Evolutionary conservation across 1,140 invertebrate genomes (phyloP).

Genomic region (Bombus breviceps): DNA sequence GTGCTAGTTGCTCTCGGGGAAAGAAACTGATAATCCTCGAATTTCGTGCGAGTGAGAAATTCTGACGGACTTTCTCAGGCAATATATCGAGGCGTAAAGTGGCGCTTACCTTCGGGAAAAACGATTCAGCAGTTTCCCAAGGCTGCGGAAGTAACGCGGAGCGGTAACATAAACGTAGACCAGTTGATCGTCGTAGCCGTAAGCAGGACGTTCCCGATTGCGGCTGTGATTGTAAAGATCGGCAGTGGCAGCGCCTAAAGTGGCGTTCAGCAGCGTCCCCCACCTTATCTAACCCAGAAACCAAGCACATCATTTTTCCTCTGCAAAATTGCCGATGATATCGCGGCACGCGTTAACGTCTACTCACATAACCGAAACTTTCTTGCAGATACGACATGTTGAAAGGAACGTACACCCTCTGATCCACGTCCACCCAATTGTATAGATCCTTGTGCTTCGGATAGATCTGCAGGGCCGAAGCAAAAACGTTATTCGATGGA

Average conservation of each 20-base stretch:
- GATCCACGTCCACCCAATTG: conserved; percentile 77
- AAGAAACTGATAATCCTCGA: not conserved
- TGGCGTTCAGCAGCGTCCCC: conserved; percentile 75
- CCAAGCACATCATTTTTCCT: conserved; percentile 55
- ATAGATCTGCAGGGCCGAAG: conserved; percentile 70
- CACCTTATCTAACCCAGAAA: conserved; percentile 77
- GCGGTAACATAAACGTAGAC: conserved; percentile 77
- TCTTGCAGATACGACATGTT: conserved; percentile 78
- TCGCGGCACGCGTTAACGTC: conserved; percentile 20
- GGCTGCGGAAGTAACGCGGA: conserved; percentile 75
- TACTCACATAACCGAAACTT: conserved; percentile 79
- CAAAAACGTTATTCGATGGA: no score
- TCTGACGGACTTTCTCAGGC: not conserved
- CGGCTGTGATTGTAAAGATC: conserved; percentile 65
- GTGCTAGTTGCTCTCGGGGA: no score
- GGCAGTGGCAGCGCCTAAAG: conserved; percentile 67
- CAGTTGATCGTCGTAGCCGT: conserved; percentile 67
- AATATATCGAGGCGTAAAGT: not conserved
- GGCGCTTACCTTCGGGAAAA: conserved; percentile 73
- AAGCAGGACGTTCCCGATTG: conserved; percentile 50
- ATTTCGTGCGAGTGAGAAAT: not conserved
- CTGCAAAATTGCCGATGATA: not conserved
- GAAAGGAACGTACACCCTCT: conserved; percentile 76
- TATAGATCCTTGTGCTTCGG: conserved; percentile 80
- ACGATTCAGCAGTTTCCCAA: conserved; percentile 75